A percentile compares a stretch with the other conserved stretches of the same genome.
Evolutionary conservation across 2,888 invertebrate species (phyloP).

Genomic region (Hemithea aestivaria): DNA sequence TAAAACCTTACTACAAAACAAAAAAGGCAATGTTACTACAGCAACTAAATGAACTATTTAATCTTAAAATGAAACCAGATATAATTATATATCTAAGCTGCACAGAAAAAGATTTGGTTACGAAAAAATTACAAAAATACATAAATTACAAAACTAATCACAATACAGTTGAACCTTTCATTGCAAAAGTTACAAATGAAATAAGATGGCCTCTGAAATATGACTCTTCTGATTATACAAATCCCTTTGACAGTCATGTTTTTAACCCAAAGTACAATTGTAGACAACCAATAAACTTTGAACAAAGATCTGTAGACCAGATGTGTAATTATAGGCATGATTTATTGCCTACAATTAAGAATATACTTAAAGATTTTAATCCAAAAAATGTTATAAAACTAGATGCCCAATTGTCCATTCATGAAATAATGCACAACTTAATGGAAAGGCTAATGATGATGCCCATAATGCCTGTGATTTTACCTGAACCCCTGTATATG

Average conservation of each 20-base stretch:
- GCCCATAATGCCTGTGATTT: constrained; percentile 48
- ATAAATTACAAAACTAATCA: constrained; percentile 46
- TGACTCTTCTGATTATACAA: constrained; percentile 41
- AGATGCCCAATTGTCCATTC: constrained; percentile 72
- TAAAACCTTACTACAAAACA: constrained; percentile 39
- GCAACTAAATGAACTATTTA: constrained; percentile 53
- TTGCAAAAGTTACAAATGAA: constrained; percentile 31
- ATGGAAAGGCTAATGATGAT: constrained; percentile 56
- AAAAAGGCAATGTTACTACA: constrained; percentile 44
- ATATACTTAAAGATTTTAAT: constrained; percentile 70
- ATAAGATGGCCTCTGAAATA: constrained; percentile 56
- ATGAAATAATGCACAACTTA: constrained; percentile 71
- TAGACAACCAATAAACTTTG: constrained; percentile 65
- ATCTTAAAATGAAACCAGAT: constrained; percentile 56
- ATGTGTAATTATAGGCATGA: constrained; percentile 70
- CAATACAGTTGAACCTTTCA: constrained; percentile 38
- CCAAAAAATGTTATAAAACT: constrained; percentile 78
- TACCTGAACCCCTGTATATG: constrained; percentile 61
- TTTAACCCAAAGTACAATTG: constrained; percentile 68
- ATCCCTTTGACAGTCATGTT: constrained; percentile 36
- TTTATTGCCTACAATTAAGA: constrained; percentile 67
- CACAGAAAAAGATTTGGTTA: constrained; percentile 72
- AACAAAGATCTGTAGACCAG: constrained; percentile 60
- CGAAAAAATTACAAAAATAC: constrained; percentile 52
- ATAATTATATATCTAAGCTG: constrained; percentile 78